phyloP scores from a whole-genome alignment of 2,113 vertebrate genomes.

The Anarrhichthys ocellatus region DNA sequence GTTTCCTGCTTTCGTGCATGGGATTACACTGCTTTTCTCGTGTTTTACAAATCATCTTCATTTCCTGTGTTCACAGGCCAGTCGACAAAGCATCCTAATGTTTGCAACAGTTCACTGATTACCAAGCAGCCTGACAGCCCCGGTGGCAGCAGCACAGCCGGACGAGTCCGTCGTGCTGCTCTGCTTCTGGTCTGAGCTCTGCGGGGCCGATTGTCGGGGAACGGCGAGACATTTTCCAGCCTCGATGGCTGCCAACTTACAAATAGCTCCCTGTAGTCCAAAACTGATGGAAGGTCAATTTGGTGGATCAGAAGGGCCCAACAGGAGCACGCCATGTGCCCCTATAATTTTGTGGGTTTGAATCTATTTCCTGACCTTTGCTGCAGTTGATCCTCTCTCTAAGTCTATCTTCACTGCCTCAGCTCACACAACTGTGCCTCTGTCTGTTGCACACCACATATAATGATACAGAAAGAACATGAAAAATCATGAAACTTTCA shows the following conservation, averaged over 20 bases:
- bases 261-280: conserved; percentile 66
- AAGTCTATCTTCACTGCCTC: conserved; percentile 1
- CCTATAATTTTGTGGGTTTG: conserved; percentile 52
- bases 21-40: conserved; percentile 32
- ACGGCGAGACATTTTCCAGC: conserved; percentile 64
- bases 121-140: conserved; percentile 57
- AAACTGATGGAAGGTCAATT: conserved; percentile 68
- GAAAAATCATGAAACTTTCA: not conserved
- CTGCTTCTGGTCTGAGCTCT: conserved; percentile 52
- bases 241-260: conserved; percentile 59
- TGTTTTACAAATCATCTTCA: conserved; percentile 58
- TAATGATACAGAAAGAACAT: conserved; percentile 5
- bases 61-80: conserved; percentile 48
- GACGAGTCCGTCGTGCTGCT: conserved; percentile 39
- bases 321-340: conserved; percentile 26
- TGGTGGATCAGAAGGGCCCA: conserved; percentile 56
- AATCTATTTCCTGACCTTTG: conserved; percentile 57
- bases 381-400: conserved; percentile 24
- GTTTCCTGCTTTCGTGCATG: conserved; percentile 23
- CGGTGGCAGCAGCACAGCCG: conserved; percentile 52
- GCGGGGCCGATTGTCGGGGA: conserved; percentile 53
- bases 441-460: conserved; percentile 1
- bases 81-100: conserved; percentile 60
- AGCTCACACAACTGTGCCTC: not conserved
- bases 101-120: conserved; percentile 65